Evolutionary conservation across 1,140 invertebrate genomes (phyloP).

Genomic region (Hyles euphorbiae): DNA sequence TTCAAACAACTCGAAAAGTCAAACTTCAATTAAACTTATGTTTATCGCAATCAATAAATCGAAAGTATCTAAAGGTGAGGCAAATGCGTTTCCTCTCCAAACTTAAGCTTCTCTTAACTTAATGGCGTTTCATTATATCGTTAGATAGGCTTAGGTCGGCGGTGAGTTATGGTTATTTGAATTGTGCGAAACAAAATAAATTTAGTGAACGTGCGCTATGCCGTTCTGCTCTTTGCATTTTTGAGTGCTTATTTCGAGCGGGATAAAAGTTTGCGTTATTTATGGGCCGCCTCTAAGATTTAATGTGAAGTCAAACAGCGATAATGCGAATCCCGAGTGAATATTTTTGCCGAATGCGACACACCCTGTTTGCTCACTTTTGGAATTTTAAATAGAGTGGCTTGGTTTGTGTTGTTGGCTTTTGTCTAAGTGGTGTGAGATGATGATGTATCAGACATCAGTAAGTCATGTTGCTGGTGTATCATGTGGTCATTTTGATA

Average conservation of each 20-base stretch:
- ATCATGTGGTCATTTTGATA: too few relatives aligned
- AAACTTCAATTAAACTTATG: neutral
- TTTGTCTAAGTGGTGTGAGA: too few relatives aligned
- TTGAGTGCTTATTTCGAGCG: constrained; percentile 74
- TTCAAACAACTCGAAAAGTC: too few relatives aligned
- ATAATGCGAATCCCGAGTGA: constrained; percentile 65
- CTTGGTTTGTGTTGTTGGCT: neutral
- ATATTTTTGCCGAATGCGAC: constrained; percentile 46
- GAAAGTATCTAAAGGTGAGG: constrained; percentile 59
- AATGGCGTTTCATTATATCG: constrained; percentile 73
- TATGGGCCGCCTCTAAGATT: constrained; percentile 68
- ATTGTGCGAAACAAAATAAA: constrained; percentile 76
- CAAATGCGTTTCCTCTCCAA: constrained; percentile 48
- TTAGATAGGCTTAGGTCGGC: constrained; percentile 69
- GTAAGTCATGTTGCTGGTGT: too few relatives aligned
- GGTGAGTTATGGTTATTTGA: constrained; percentile 75
- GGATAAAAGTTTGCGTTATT: constrained; percentile 75
- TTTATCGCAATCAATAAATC: constrained; percentile 66
- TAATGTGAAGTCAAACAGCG: constrained; percentile 74
- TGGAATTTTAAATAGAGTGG: constrained; percentile 7
- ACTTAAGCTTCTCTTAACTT: constrained; percentile 64
- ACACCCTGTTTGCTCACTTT: constrained; percentile 17
- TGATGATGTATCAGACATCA: too few relatives aligned
- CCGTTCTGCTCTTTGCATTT: constrained; percentile 75
- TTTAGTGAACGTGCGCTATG: constrained; percentile 74